Evolutionary conservation across 2,888 invertebrate genomes (phyloP), one percentile per base, ranked within the genome.

Genomic region (Chrysomela aeneicollis): DNA sequence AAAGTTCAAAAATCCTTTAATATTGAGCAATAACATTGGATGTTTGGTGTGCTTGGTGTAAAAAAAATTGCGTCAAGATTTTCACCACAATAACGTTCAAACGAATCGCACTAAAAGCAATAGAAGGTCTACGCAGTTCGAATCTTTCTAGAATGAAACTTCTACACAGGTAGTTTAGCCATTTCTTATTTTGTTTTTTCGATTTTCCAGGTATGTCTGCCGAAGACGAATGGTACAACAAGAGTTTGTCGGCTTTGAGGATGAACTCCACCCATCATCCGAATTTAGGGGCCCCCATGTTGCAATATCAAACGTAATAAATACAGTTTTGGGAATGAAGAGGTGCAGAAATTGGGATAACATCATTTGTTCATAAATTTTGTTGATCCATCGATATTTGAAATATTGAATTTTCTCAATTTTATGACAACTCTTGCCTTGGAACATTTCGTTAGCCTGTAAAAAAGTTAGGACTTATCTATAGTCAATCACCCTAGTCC

Each of bases 151-250:
- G n/a, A n/a, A n/a, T n/a, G n/a, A n/a, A n/a, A n/a, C n/a, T n/a
- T n/a, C n/a, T n/a, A n/a, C n/a, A n/a, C n/a, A n/a, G n/a, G n/a
- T n/a, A n/a, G n/a, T n/a, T n/a, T n/a, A n/a, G n/a, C n/a, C n/a
- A n/a, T n/a, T n/a, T n/a, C n/a, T 26, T 26, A 6, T 5, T 26
- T 26, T 26, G 6, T 26, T 4, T 53, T 42, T 17, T 35, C 65
- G 60, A 61, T 59, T 26, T 74, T 81, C 42, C 85, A 95, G 95
- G 94, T 75, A 95, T 95, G 93, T 92, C 91, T 73, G 92, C 94
- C 53, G 94, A 94, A 82, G 97, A 94, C 82, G 97, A 97, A 84
- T 98, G 97, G 97, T 98, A 98, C 89, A 98, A 97, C 87, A 97
- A 97, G 86, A 96, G 96, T 79, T 87, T 98, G 79, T 97, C 97